These are phyloP conservation scores for Pocillopora grandis DNA, from an alignment of 92 coral and sea anemone genomes.

Conservation along the genomic window DNA sequence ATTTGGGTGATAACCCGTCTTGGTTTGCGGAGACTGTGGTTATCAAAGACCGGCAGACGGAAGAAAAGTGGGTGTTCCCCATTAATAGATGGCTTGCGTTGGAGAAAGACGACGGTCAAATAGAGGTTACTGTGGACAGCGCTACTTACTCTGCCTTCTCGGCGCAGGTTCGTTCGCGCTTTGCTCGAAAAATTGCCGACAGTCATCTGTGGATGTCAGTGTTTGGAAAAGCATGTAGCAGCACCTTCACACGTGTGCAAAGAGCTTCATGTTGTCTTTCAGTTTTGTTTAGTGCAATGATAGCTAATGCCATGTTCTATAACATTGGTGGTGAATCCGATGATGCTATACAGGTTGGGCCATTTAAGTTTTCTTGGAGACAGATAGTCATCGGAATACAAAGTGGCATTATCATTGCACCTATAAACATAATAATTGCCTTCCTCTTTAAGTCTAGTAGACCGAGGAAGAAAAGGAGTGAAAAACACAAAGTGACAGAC, in stretches of 20 bases:
- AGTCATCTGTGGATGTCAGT: constrained; percentile 75
- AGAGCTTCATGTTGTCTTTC: constrained; percentile 68
- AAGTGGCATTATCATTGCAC: constrained; percentile 62
- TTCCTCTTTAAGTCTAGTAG: constrained; percentile 34
- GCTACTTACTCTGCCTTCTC: constrained; percentile 30
- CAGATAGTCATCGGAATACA: constrained; percentile 67
- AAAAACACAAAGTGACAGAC: neutral
- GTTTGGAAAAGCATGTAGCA: constrained; percentile 47
- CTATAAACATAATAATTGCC: constrained; percentile 51
- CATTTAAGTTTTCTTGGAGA: constrained; percentile 48
- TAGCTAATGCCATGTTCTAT: constrained; percentile 71
- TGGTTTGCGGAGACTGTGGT: constrained; percentile 63
- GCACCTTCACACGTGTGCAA: constrained; percentile 61
- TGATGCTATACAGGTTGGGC: constrained; percentile 52
- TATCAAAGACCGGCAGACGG: constrained; percentile 43
- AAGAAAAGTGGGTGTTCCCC: constrained; percentile 50
- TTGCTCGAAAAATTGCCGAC: constrained; percentile 54
- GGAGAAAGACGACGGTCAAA: constrained; percentile 56
- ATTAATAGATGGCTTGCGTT: constrained; percentile 65
- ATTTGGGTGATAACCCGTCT: constrained; percentile 55
- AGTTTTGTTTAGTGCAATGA: constrained; percentile 56
- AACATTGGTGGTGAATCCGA: constrained; percentile 46
- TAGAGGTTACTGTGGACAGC: constrained; percentile 43
- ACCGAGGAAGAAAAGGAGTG: constrained; percentile 16
- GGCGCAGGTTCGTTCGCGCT: constrained; percentile 45